Evolutionary conservation across 2,888 invertebrate species (phyloP).

Genomic region (Epinotia demarniana): DNA sequence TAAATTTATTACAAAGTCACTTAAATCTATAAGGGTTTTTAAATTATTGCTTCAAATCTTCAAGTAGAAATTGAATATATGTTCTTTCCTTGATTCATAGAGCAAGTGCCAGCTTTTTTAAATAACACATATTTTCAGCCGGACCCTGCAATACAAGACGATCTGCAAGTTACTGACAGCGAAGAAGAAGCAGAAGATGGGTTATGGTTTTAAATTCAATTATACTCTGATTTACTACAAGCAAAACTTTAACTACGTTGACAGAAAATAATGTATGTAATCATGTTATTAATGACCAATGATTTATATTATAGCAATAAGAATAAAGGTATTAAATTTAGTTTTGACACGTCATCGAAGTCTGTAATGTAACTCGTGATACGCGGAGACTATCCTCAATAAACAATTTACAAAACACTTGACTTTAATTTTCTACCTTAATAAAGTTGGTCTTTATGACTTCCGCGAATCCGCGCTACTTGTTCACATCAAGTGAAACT

Average conservation of each 20-base stretch:
- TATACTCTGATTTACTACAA: background rate
- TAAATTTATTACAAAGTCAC: no score
- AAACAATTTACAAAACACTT: background rate
- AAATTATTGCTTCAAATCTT: no score
- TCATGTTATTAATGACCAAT: slow-evolving; percentile 1
- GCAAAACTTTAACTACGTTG: background rate
- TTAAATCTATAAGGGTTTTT: no score
- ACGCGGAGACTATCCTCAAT: background rate
- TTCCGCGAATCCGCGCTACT: no score
- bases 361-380: background rate
- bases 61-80: no score
- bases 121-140: slow-evolving; percentile 61
- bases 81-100: background rate
- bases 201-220: slow-evolving; percentile 74
- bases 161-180: slow-evolving; percentile 81
- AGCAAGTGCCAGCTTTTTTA: background rate
- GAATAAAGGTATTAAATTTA: background rate
- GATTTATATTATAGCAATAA: background rate
- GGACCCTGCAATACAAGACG: slow-evolving; percentile 81
- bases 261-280: background rate
- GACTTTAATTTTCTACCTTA: background rate
- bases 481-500: no score
- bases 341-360: slow-evolving; percentile 1
- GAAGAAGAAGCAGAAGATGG: slow-evolving; percentile 82
- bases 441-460: no score